Evolutionary conservation across 2,888 invertebrate species (phyloP).

Genomic region (Lepidocyrtoides sp.): DNA sequence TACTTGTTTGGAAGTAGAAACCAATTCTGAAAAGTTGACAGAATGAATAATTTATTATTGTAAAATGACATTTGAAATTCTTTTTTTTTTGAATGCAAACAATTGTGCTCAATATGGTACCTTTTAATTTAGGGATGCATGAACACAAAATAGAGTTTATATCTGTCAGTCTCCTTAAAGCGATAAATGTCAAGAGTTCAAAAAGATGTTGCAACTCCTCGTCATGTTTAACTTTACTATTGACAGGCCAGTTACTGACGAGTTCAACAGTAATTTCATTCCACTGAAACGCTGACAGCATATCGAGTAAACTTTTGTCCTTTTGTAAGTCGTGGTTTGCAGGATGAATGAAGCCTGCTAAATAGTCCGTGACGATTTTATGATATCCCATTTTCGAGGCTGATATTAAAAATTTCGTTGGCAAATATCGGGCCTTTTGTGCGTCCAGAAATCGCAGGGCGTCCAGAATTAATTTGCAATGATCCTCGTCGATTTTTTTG

Average conservation of each 20-base stretch:
- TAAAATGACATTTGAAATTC: too few species aligned
- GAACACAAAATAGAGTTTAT: conserved; percentile 3
- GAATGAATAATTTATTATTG: too few species aligned
- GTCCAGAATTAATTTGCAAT: conserved; percentile 46
- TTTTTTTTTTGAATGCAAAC: too few species aligned
- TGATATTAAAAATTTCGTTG: conserved; percentile 29
- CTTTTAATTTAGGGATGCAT: conserved; percentile 23
- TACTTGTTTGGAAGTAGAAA: background rate
- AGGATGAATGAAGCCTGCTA: conserved; percentile 3
- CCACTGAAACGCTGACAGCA: background rate
- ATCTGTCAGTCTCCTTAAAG: conserved; percentile 23
- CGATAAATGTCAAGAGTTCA: conserved; percentile 57
- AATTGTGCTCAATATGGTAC: too few species aligned
- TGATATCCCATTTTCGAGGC: conserved; percentile 30
- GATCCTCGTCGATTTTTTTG: conserved; percentile 27
- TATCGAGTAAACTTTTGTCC: background rate
- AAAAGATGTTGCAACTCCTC: background rate
- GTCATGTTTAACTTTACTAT: background rate
- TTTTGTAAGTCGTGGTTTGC: background rate
- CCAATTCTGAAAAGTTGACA: conserved; percentile 13
- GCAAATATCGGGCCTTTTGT: background rate
- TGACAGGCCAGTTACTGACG: conserved; percentile 12
- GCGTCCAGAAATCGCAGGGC: conserved; percentile 2
- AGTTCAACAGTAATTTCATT: conserved; percentile 6
- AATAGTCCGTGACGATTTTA: background rate